phyloP scores from a whole-genome alignment of 2,797 vertebrate species.

The Anniella stebbinsi region DNA sequence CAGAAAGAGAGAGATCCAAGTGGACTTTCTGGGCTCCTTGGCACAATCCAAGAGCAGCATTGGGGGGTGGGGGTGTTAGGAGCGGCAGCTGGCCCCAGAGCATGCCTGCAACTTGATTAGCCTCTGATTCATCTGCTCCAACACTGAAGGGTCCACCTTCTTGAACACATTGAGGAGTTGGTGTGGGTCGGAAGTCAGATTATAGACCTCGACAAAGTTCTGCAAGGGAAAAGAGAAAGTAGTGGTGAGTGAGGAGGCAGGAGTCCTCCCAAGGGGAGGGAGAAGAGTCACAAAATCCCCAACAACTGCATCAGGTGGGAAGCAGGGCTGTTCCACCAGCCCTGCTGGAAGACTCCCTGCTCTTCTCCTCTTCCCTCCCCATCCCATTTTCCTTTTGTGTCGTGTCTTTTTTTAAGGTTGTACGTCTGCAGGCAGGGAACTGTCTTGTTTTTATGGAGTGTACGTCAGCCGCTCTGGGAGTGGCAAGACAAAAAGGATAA shows the following conservation, averaged over 20 bases:
- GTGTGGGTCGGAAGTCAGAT: constrained; percentile 85
- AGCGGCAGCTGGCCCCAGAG: constrained; percentile 79
- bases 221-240: constrained; percentile 42
- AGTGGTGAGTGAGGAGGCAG: neutral
- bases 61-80: neutral
- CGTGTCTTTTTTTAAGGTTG: neutral
- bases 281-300: neutral
- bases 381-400: neutral
- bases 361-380: neutral
- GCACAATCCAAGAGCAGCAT: neutral
- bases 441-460: neutral
- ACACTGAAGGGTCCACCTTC: constrained; percentile 84
- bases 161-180: constrained; percentile 86
- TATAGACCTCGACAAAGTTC: constrained; percentile 89
- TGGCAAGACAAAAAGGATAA: neutral
- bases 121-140: constrained; percentile 86
- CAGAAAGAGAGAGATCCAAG: neutral
- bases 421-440: neutral
- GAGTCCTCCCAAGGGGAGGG: neutral
- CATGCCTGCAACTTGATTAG: constrained; percentile 88
- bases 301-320: neutral
- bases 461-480: neutral
- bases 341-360: no score
- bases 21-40: neutral
- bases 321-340: no score